A percentile compares a stretch with the other conserved stretches of the same genome.
phyloP scores from a whole-genome alignment of 2,113 vertebrate genomes.

The Notothenia rossii region DNA sequence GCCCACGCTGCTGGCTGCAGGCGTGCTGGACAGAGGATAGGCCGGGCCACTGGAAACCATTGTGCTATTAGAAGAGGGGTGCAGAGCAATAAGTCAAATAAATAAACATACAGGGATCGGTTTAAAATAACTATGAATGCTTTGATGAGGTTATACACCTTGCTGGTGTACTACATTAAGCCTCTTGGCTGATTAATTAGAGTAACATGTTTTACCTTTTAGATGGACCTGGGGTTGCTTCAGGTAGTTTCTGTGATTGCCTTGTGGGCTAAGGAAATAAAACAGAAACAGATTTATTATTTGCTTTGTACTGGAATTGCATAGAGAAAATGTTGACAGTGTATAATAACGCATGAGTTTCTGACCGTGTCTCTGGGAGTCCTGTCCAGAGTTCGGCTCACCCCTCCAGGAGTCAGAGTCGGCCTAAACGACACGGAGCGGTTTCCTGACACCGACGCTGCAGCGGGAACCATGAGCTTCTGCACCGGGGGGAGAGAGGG shows the following conservation, averaged over 20 bases:
- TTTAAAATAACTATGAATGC: too few species aligned
- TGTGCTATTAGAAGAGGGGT: slow-evolving; percentile 56
- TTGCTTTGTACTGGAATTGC: neutral
- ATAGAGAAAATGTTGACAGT: too few species aligned
- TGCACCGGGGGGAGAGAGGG: slow-evolving; percentile 89
- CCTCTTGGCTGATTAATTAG: neutral
- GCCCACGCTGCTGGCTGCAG: slow-evolving; percentile 86
- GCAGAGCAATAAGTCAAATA: neutral
- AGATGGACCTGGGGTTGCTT: slow-evolving; percentile 76
- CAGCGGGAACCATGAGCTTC: slow-evolving; percentile 89
- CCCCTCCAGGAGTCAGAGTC: slow-evolving; percentile 87
- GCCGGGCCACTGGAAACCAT: slow-evolving; percentile 72
- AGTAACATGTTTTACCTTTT: slow-evolving; percentile 84
- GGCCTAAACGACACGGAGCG: slow-evolving; percentile 92
- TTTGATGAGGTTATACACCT: too few species aligned
- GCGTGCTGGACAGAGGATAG: slow-evolving; percentile 87
- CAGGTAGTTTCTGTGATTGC: slow-evolving; percentile 83
- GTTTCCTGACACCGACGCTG: slow-evolving; percentile 83
- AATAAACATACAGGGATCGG: neutral
- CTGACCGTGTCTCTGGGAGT: slow-evolving; percentile 74
- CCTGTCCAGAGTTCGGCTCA: slow-evolving; percentile 83
- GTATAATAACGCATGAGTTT: neutral
- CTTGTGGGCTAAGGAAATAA: slow-evolving; percentile 78
- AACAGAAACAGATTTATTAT: neutral
- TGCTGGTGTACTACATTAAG: neutral